A percentile compares a stretch with the other conserved stretches of the same genome.
Conservation (phyloP, 2,888 invertebrate species). For the Agrochola lychnidis region DNA sequence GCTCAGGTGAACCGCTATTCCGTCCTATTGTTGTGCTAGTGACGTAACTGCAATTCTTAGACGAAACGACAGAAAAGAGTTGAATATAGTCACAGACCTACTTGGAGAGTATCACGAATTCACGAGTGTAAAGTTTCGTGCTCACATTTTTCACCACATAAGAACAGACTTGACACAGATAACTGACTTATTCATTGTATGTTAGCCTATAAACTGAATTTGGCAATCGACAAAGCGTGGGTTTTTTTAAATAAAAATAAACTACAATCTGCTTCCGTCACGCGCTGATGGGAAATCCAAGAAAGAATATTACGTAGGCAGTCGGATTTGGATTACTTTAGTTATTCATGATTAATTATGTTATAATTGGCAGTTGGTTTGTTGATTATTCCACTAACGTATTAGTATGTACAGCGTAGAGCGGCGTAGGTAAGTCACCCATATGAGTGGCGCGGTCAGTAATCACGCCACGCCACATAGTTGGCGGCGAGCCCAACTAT, state of each 20-base stretch:
- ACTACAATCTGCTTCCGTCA: slow-evolving; percentile 30
- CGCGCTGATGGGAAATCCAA: slow-evolving; percentile 22
- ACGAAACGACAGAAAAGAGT: slow-evolving; percentile 10
- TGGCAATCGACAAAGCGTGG: slow-evolving; percentile 39
- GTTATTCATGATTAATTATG: slow-evolving; percentile 15
- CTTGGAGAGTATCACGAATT: slow-evolving; percentile 13
- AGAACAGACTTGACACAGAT: slow-evolving; percentile 17
- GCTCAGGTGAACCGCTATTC: slow-evolving; percentile 18
- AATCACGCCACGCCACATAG: slow-evolving; percentile 86
- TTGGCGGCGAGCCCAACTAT: slow-evolving; percentile 82
- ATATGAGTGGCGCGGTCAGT: slow-evolving; percentile 74
- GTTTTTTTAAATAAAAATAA: slow-evolving; percentile 34
- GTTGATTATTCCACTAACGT: slow-evolving; percentile 22
- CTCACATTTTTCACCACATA: slow-evolving; percentile 12
- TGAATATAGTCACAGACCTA: slow-evolving; percentile 24
- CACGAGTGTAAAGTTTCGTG: slow-evolving; percentile 3
- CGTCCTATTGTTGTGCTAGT: slow-evolving; percentile 13
- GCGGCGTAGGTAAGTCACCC: slow-evolving; percentile 39
- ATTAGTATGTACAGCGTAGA: slow-evolving; percentile 37
- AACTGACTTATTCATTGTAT: slow-evolving; percentile 17
- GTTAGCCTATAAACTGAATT: slow-evolving; percentile 35
- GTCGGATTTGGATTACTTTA: slow-evolving; percentile 1
- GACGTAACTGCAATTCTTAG: slow-evolving; percentile 24
- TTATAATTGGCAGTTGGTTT: slow-evolving; percentile 22
- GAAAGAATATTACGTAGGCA: slow-evolving; percentile 16